Base-by-base conservation (phyloP, 2,888 invertebrate genomes). In the Mechanitis messenoides region DNA sequence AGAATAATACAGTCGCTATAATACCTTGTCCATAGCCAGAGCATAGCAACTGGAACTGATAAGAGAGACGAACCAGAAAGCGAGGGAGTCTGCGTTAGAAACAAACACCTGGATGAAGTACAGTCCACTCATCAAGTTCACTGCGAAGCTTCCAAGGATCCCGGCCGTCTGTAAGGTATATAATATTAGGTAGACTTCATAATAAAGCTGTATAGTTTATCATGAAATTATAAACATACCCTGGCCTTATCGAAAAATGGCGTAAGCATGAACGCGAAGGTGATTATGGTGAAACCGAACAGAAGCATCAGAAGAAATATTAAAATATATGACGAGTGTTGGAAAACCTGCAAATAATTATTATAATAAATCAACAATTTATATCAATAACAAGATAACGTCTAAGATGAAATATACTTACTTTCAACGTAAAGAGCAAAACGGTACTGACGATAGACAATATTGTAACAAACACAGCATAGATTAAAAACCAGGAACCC, bases 171-270 rank as follows among this genome's bases (percentile, higher is more conserved):
- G 81, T 55, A 85, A 66, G 47, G 7, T 1, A 2, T 2, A 9
- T 9, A 42, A 6, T 9, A 35, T 35, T 35, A 42, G 1, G 9
- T 42, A 42, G 42, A 42, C 7, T 42, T 1, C 9, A 11, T 42
- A 42, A 9, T 11, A 42, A 7, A 7, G 1, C 46, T 7, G 20
- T 3, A 42, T 20, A 9, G 28, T 31, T n/a, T 7, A 20, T 47
- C 9, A 20, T 4, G 9, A 55, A 38, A 47, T 20, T 6, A 20
- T 42, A 35, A 20, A 85, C 92, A 92, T 83, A 95, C 95, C 82
- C 95, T 92, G 54, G 95, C 94, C 76, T 94, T 95, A 74, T 95
- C 95, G 81, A 96, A 96, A 85, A 96, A 96, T 1, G 96, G 95
- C 0, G 96, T 96, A 65, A 96, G 90, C 93, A 95, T 93, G 76